Evolutionary conservation across 30 jellyfish, hydroid and myxozoan species (phyloP), one percentile per base, ranked within the genome.

Genomic region (Aurelia sp.): DNA sequence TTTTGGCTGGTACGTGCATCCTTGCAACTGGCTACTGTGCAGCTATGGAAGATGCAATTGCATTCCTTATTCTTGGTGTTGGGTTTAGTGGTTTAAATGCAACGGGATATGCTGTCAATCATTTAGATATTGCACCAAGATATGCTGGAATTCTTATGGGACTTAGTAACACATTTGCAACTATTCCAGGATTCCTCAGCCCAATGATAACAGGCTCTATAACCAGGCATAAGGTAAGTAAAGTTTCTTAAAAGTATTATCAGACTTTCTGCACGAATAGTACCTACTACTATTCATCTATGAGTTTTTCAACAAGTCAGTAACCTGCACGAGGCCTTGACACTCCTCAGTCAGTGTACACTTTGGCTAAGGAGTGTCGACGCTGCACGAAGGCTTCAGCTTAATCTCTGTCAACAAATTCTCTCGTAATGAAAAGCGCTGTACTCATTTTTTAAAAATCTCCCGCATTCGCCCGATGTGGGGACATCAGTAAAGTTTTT

Each of bases 11-110:
- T 17, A 67, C 87, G 60, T 92, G 92, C 65, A 92, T 92, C 66
- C 74, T 92, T 22, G 91, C 89, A 52, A 86, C 95, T 27, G 98
- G 98, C 9, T 92, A 92, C 90, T 78, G 95, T 77, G 92, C 82
- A 48, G 85, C 85, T 19, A 74, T 78, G 89, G 96, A 81, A 57
- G 98, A 92, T 50, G 98, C 98, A 13, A 92, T 92, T 7, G 93
- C 98, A 21, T 84, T 92, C 73, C 84, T 92, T 5, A 92, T 92
- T 4, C 89, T 92, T 15, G 98, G 98, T 21, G 89, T 92, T 79
- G 98, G 98, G 19, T 92, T 92, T 78, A 92, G 98, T 62, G 98
- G 98, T 33, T 60, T 92, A 57, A 92, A 92, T 76, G 98, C 98
- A 27, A 86, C 96, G 17, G 98, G 98, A 11, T 92, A 92, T 73